phyloP scores from a whole-genome alignment of 2,797 vertebrate genomes.

The Hapalemur alaotrensis region DNA sequence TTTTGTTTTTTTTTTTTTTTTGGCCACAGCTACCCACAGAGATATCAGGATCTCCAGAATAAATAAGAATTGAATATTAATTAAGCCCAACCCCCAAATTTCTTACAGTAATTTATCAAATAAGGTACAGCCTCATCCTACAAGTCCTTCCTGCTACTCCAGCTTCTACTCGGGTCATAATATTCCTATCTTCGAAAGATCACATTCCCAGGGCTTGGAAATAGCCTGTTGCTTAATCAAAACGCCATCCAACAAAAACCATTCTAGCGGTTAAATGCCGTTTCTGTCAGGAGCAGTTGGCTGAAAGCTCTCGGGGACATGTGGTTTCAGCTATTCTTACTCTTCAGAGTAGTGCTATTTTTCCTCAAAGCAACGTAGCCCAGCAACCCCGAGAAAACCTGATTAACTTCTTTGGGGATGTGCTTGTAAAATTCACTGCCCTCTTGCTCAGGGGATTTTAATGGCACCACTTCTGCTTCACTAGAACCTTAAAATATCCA shows the following conservation, averaged over 20 bases:
- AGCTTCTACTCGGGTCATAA: neutral
- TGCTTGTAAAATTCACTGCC: conserved; percentile 43
- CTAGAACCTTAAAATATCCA: conserved; percentile 25
- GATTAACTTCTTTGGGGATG: conserved; percentile 77
- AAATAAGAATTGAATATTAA: conserved; percentile 15
- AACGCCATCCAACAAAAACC: conserved; percentile 80
- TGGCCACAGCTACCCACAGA: neutral
- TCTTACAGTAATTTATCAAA: neutral
- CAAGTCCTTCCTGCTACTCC: neutral
- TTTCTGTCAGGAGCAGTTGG: conserved; percentile 81
- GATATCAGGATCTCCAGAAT: conserved; percentile 4
- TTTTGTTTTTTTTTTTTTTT: neutral
- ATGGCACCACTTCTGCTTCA: conserved; percentile 26
- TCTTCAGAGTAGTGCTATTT: conserved; percentile 79
- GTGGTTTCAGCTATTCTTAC: conserved; percentile 81
- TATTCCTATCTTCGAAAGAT: conserved; percentile 48
- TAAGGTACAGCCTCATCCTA: neutral
- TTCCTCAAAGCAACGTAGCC: conserved; percentile 81
- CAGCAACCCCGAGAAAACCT: conserved; percentile 81
- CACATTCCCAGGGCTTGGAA: conserved; percentile 75
- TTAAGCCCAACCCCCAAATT: neutral
- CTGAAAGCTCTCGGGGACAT: conserved; percentile 79
- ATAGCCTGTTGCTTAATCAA: conserved; percentile 77
- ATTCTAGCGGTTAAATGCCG: conserved; percentile 70
- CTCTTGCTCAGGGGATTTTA: conserved; percentile 66